Evolutionary conservation across 2,113 vertebrate species (phyloP), one percentile per base, ranked within the genome.

Genomic region (Vicugna pacos): DNA sequence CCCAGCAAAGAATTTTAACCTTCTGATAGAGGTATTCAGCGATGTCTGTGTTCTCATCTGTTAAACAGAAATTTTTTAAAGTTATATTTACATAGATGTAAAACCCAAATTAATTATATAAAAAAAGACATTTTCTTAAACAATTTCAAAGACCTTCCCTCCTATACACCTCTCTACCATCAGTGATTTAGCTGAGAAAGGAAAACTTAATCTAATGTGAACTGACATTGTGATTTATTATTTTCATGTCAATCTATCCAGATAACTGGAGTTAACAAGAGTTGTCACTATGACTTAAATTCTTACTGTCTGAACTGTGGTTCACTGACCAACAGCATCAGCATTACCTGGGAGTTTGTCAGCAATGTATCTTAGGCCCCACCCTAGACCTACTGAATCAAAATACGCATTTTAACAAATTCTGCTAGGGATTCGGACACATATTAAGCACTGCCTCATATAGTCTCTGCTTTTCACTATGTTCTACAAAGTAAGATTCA

Each of bases 1-100:
- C 98, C 99, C 99, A 99, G 92, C 99, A 99, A 72, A 99, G 98
- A 97, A 99, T 97, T 97, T 98, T 99, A 77, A 98, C 97, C 80
- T 98, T 98, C 48, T 98, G 89, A 91, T 98, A 98, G 28, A 99
- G 97, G 72, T 96, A 98, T 38, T 98, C 97, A 64, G 98, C 98
- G 84, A 98, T n/a, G 50, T 93, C 98, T 87, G 97, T 98, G 92
- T 99, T 98, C 85, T 98, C 98, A 97, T 98, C 99, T 98, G 92
- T 67, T 91, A 94, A 97, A 92, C 0, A 83, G 82, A 97, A 67
- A 95, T 28, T 56, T 52, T 16, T 46, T 65, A 26, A 93, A 85
- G 50, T 94, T 94, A 92, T 75, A 92, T 69, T 95, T 82, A 86
- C 13, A 96, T 4, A 72, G 3, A 81, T 20, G 10, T 64, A 94